Evolutionary conservation across 1,140 invertebrate species (phyloP).

Genomic region (Penaeus chinensis): DNA sequence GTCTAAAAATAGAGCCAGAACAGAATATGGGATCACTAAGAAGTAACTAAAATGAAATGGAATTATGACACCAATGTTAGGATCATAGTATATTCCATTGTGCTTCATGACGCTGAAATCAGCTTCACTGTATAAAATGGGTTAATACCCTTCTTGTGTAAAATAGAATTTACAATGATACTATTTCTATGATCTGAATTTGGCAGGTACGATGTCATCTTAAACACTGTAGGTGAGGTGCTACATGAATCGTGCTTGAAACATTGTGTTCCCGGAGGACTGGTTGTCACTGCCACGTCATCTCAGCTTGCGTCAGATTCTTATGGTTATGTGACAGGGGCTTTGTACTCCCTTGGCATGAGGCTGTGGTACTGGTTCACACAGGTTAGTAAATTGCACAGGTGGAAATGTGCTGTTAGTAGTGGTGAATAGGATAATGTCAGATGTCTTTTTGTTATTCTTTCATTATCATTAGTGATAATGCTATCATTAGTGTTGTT

Average conservation of each 20-base stretch:
- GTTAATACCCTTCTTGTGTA: neutral
- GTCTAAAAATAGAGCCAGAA: too few species aligned
- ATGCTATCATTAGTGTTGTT: too few species aligned
- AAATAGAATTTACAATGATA: neutral
- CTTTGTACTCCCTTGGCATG: conserved; percentile 70
- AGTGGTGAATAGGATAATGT: too few species aligned
- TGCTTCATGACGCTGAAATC: too few species aligned
- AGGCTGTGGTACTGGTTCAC: conserved; percentile 68
- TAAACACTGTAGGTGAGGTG: conserved; percentile 71
- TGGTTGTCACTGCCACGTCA: conserved; percentile 71
- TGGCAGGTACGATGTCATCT: conserved; percentile 73
- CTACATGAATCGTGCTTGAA: conserved; percentile 69
- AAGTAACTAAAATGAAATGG: too few species aligned
- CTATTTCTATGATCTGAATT: conserved; percentile 53
- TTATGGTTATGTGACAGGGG: conserved; percentile 72
- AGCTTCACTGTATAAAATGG: too few species aligned
- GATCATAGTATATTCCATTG: too few species aligned
- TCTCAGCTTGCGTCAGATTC: conserved; percentile 72
- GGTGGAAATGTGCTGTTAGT: conserved; percentile 67
- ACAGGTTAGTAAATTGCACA: conserved; percentile 65
- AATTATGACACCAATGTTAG: too few species aligned
- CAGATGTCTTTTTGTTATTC: too few species aligned
- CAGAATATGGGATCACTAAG: too few species aligned
- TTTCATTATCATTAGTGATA: too few species aligned
- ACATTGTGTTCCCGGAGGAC: conserved; percentile 69